Evolutionary conservation across 2,888 invertebrate species (phyloP).

Genomic region (Chalcosyrphus nemorum): DNA sequence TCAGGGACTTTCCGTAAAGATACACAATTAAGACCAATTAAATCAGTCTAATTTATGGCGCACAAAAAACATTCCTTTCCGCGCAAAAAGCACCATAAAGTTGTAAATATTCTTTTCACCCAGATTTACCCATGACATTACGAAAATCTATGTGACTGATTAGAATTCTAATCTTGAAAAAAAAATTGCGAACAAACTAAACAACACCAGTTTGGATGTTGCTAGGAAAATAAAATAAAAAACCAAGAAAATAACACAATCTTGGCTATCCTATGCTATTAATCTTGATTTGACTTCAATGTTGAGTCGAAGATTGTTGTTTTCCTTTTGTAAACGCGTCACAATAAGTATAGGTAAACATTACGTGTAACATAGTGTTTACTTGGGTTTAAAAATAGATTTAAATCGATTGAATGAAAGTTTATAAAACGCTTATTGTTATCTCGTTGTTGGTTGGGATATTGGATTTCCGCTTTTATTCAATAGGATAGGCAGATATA

Average conservation of each 20-base stretch:
- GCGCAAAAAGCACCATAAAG: no score
- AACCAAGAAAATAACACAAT: neutral
- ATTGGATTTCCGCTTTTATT: neutral
- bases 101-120: no score
- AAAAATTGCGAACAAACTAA: neutral
- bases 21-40: no score
- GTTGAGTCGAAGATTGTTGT: neutral
- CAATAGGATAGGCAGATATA: neutral
- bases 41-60: no score
- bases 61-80: no score
- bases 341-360: neutral
- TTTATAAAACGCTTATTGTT: neutral
- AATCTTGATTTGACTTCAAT: constrained; percentile 16
- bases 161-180: constrained; percentile 8
- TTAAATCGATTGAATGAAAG: neutral
- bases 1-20: no score
- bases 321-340: neutral
- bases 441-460: neutral
- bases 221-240: neutral
- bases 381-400: neutral
- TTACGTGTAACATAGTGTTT: neutral
- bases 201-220: neutral
- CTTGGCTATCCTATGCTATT: neutral
- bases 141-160: constrained; percentile 2
- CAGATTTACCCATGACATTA: neutral